Evolutionary conservation across 2,113 vertebrate species (phyloP).

Genomic region (Nematolebias whitei): DNA sequence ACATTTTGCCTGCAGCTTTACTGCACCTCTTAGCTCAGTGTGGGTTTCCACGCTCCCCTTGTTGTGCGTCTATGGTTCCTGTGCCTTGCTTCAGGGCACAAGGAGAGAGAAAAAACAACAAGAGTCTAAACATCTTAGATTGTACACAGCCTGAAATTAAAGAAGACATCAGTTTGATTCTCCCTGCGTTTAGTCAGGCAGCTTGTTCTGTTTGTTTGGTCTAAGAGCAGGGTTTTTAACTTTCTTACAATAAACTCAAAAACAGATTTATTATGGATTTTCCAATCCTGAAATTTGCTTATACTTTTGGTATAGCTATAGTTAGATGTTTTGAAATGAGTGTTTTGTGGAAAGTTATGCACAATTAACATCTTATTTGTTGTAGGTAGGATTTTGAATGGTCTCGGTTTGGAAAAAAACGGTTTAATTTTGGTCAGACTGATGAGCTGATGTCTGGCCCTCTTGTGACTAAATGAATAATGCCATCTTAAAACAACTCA

Average conservation of each 20-base stretch:
- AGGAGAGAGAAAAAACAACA: constrained; percentile 46
- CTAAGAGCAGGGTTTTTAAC: constrained; percentile 2
- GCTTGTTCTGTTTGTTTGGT: constrained; percentile 54
- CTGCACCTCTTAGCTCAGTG: constrained; percentile 59
- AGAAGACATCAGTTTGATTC: constrained; percentile 52
- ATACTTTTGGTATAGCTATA: too few species aligned
- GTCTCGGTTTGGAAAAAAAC: too few species aligned
- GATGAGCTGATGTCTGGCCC: too few species aligned
- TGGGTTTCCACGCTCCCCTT: constrained; percentile 37
- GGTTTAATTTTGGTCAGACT: too few species aligned
- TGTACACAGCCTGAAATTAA: constrained; percentile 57
- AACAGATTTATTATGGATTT: not conserved
- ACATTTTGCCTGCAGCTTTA: constrained; percentile 37
- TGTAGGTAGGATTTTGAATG: too few species aligned
- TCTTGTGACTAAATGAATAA: too few species aligned
- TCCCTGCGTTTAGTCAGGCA: constrained; percentile 52
- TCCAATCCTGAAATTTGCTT: not conserved
- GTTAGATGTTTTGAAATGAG: too few species aligned
- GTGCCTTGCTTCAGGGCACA: constrained; percentile 66
- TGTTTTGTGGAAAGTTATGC: too few species aligned
- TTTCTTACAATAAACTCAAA: not conserved
- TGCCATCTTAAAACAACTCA: too few species aligned
- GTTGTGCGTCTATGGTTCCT: constrained; percentile 16
- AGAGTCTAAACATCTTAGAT: constrained; percentile 67
- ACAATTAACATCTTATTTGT: too few species aligned